Evolutionary conservation across 2,888 invertebrate genomes (phyloP), one percentile per base, ranked within the genome.

Genomic region (Lapara coniferarum): DNA sequence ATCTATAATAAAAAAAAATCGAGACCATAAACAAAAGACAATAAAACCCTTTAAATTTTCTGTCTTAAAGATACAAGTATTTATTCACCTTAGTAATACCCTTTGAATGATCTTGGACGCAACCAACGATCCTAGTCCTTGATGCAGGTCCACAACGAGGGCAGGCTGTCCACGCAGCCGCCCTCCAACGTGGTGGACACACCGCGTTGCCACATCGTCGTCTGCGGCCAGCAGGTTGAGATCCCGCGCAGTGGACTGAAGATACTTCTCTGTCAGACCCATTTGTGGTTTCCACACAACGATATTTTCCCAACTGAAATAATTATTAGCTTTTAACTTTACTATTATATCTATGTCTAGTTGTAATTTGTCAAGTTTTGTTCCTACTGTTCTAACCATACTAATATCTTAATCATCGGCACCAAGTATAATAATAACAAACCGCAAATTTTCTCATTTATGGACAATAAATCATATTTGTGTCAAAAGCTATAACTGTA

Each of bases 151-250:
- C 97, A 85, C 98, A 98, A 14, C 95, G 93, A 13, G 96, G 96
- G 79, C 98, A 98, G 0, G 95, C 89, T 10, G 96, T 95, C 98
- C 98, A 98, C 6, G 96, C 94, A 0, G 95, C 95, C 0, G 96
- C 95, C 19, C 96, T 92, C 98, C 98, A 98, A 75, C 97, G 96
- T 0, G 98, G 96, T 0, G 97, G 95, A 83, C 98, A 98, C 0
- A 97, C 96, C 68, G 95, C 95, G 14, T 96, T 97, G 71, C 97
- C 98, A 82, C 97, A 97, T 49, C 95, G 94, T 79, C 96, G 83
- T 74, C 93, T 82, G 13, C 85, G 82, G 0, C 95, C 78, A 87
- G 92, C 84, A 95, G 98, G 84, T 94, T 95, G 72, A 93, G 95
- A 77, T 95, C 97, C 72, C 92, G 78, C 58, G 67, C 93, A 93